A percentile compares a stretch with the other conserved stretches of the same genome.
Evolutionary conservation across 2,888 invertebrate species (phyloP).

Genomic region (Folsomia candida): DNA sequence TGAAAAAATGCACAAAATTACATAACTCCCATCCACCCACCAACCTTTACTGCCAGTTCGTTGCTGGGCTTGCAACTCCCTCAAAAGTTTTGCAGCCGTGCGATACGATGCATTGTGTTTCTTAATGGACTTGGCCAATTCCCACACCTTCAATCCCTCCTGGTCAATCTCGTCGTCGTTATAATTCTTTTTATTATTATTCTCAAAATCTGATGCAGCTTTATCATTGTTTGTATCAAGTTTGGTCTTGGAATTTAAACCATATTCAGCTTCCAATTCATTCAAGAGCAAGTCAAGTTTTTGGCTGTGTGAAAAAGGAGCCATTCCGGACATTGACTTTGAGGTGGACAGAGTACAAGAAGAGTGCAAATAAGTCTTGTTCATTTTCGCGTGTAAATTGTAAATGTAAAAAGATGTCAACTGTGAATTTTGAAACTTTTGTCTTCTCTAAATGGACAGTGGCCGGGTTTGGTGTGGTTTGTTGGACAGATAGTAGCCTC

Average conservation of each 20-base stretch:
- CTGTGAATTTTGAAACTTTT: constrained; percentile 1
- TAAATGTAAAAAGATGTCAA: background rate
- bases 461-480: background rate
- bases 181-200: too few relatives aligned
- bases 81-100: background rate
- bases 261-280: constrained; percentile 13
- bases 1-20: background rate
- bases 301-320: background rate
- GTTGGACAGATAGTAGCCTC: background rate
- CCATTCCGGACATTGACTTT: background rate
- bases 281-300: constrained; percentile 27
- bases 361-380: background rate
- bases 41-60: background rate
- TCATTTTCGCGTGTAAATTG: background rate
- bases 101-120: constrained; percentile 4
- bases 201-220: constrained; percentile 2
- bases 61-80: background rate
- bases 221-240: background rate
- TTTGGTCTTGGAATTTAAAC: too few relatives aligned
- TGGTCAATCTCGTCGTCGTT: background rate
- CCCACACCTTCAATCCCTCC: constrained; percentile 3
- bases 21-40: background rate
- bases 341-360: background rate
- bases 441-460: background rate
- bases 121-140: constrained; percentile 4